Percentiles rank a stretch among this genome's conserved stretches.
These are phyloP conservation scores for Drosophila subsilvestris DNA, from an alignment of 2,888 invertebrate species.

Conservation along the genomic window DNA sequence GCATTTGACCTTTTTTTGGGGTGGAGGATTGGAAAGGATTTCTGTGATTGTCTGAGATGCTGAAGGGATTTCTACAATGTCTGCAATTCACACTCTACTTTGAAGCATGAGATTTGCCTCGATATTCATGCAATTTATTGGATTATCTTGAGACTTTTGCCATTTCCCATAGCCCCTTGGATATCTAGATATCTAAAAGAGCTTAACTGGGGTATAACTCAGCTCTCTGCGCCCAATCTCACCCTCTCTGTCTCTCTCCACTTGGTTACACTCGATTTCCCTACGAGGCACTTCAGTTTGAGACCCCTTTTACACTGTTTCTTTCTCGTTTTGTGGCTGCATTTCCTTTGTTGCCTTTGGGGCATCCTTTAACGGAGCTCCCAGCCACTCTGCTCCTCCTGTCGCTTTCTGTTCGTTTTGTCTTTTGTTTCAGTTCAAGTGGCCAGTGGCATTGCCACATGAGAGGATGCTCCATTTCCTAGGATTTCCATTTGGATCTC, in stretches of 20 bases:
- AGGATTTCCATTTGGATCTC: constrained; percentile 41
- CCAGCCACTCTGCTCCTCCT: not conserved
- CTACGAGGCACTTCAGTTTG: constrained; percentile 42
- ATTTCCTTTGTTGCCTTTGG: constrained; percentile 48
- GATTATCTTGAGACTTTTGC: not conserved
- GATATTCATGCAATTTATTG: not conserved
- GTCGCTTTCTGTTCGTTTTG: constrained; percentile 1
- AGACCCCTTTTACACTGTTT: constrained; percentile 8
- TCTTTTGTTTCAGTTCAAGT: constrained; percentile 48
- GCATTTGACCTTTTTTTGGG: constrained; percentile 43
- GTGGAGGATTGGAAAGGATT: not conserved
- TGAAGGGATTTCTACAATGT: not conserved
- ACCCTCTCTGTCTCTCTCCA: constrained; percentile 12
- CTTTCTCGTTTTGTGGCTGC: constrained; percentile 6
- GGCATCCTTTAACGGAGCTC: constrained; percentile 27
- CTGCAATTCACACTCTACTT: not conserved
- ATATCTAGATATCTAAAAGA: constrained; percentile 11
- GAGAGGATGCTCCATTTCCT: constrained; percentile 52
- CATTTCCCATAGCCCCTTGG: not conserved
- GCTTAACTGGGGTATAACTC: constrained; percentile 16
- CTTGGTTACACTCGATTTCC: constrained; percentile 50
- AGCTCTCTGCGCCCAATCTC: constrained; percentile 2
- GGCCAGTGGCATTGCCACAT: constrained; percentile 43
- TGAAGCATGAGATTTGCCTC: not conserved
- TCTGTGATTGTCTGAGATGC: not conserved